Evolutionary conservation across 2,113 vertebrate genomes (phyloP).

Genomic region (Xiphophorus maculatus): DNA sequence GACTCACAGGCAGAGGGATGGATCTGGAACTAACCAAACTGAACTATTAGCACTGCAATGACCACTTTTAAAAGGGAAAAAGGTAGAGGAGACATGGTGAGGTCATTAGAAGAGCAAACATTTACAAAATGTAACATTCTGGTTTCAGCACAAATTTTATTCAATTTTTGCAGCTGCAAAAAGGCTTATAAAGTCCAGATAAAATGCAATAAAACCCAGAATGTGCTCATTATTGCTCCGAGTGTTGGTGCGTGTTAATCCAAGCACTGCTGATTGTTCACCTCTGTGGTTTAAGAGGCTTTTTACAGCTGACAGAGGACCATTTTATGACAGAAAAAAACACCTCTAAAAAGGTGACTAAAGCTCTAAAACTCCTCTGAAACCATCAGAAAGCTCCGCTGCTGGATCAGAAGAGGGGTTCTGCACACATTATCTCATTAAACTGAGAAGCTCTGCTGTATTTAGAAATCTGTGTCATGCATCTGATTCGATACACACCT

Average conservation of each 20-base stretch:
- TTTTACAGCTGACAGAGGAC: slow-evolving; percentile 41
- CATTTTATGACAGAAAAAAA: slow-evolving; percentile 1
- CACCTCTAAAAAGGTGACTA: slow-evolving; percentile 13
- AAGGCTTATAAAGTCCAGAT: background rate
- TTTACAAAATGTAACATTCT: background rate
- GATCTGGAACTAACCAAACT: background rate
- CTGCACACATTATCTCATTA: slow-evolving; percentile 30
- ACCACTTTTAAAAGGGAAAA: background rate
- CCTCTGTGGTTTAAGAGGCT: slow-evolving; percentile 25
- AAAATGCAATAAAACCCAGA: slow-evolving; percentile 1
- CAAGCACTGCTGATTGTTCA: slow-evolving; percentile 1
- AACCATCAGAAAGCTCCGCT: background rate
- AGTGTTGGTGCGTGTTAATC: slow-evolving; percentile 1
- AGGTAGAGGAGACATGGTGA: background rate
- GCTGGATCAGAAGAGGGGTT: background rate
- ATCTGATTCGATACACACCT: background rate
- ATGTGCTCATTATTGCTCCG: background rate
- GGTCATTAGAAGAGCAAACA: background rate
- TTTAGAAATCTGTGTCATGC: slow-evolving; percentile 3
- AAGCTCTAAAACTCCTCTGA: background rate
- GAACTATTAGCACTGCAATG: background rate
- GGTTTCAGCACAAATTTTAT: background rate
- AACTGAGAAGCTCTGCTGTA: background rate
- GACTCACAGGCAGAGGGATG: background rate
- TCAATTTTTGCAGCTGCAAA: background rate